A percentile compares a stretch with the other conserved stretches of the same genome.
These are phyloP conservation scores for Orycteropus afer DNA, from an alignment of 2,113 vertebrate species.

Conservation along the genomic window DNA sequence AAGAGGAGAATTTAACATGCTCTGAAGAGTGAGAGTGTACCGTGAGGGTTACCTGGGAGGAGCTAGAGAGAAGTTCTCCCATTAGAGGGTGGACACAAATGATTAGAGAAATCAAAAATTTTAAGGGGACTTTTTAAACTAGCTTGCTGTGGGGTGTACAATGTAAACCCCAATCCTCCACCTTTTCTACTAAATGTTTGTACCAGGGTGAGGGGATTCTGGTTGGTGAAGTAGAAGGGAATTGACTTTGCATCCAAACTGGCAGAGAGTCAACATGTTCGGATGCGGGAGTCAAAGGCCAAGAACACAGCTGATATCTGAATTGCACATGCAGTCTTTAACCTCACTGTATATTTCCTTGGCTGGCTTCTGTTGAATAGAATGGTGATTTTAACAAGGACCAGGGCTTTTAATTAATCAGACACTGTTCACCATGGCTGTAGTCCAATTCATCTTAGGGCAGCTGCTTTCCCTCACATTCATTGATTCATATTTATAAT, in stretches of 20 bases:
- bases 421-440: constrained; percentile 16
- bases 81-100: background rate
- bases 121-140: background rate
- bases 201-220: background rate
- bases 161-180: background rate
- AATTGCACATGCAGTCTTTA: background rate
- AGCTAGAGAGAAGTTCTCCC: background rate
- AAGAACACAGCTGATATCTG: background rate
- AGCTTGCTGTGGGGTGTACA: background rate
- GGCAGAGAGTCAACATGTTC: background rate
- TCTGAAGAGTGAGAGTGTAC: background rate
- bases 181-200: background rate
- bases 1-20: background rate
- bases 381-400: constrained; percentile 45
- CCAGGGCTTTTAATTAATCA: constrained; percentile 72
- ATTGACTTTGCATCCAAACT: background rate
- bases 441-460: constrained; percentile 56
- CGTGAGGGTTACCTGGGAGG: background rate
- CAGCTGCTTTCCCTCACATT: constrained; percentile 52
- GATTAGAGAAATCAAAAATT: background rate
- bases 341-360: background rate
- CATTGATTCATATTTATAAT: constrained; percentile 36
- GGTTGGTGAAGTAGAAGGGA: background rate
- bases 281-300: background rate
- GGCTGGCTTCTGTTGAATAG: constrained; percentile 36